Conservation (phyloP, 2,113 vertebrate species). For the cat (Felis catus) region DNA sequence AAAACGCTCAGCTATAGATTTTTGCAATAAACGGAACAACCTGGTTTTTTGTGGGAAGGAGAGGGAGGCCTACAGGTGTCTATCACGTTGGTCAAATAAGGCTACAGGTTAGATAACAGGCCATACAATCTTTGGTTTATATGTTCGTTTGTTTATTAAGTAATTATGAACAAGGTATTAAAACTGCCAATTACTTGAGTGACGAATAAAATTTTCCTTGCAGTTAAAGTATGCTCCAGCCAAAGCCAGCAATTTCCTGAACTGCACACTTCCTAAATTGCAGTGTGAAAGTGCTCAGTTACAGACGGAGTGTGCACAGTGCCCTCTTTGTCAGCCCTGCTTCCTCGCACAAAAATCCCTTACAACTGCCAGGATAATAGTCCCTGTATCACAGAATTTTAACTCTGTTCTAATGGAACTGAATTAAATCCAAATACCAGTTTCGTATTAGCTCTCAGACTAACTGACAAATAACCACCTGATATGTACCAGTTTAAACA, state of each 20-base stretch:
- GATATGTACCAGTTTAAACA: slow-evolving; percentile 60
- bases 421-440: slow-evolving; percentile 77
- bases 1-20: slow-evolving; percentile 61
- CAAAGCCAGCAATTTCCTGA: slow-evolving; percentile 97
- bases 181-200: slow-evolving; percentile 96
- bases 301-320: slow-evolving; percentile 89
- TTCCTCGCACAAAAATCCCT: slow-evolving; percentile 87
- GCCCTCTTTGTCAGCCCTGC: slow-evolving; percentile 88
- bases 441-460: slow-evolving; percentile 79
- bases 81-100: slow-evolving; percentile 75
- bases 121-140: slow-evolving; percentile 85
- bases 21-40: slow-evolving; percentile 79
- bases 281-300: slow-evolving; percentile 93
- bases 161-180: slow-evolving; percentile 98
- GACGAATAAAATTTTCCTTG: slow-evolving; percentile 94
- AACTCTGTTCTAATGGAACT: slow-evolving; percentile 79
- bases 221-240: slow-evolving; percentile 93
- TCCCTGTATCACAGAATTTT: slow-evolving; percentile 83
- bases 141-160: slow-evolving; percentile 95
- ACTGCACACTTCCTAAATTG: slow-evolving; percentile 95
- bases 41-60: slow-evolving; percentile 64
- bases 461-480: slow-evolving; percentile 81
- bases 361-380: slow-evolving; percentile 84
- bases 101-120: slow-evolving; percentile 82
- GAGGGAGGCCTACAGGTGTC: slow-evolving; percentile 65